Conservation (phyloP, 1,140 invertebrate species). For the Ectropis grisescens region DNA sequence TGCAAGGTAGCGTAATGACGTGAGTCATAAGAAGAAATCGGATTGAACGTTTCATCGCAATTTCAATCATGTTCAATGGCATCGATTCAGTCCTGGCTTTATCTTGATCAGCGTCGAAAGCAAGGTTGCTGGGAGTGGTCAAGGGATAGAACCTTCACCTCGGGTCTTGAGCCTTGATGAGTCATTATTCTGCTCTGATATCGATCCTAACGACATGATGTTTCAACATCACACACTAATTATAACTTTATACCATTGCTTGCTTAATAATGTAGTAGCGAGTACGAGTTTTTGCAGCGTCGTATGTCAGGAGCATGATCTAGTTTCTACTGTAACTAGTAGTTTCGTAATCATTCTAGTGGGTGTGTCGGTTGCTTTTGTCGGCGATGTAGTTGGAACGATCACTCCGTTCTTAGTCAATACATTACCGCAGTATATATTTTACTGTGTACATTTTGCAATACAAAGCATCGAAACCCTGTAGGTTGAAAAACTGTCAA, state of each 20-base stretch:
- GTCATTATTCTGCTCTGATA: constrained; percentile 44
- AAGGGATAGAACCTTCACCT: constrained; percentile 59
- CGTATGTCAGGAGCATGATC: constrained; percentile 29
- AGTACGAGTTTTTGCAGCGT: constrained; percentile 2
- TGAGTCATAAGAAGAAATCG: constrained; percentile 15
- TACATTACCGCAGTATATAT: too few relatives aligned
- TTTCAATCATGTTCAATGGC: constrained; percentile 43
- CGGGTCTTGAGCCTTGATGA: constrained; percentile 33
- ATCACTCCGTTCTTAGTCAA: too few relatives aligned
- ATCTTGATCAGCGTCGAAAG: constrained; percentile 56
- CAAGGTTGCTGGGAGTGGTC: constrained; percentile 58
- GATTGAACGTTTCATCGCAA: constrained; percentile 20
- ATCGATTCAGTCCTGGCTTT: constrained; percentile 35
- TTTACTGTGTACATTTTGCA: too few relatives aligned
- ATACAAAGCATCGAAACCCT: too few relatives aligned
- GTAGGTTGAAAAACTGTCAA: too few relatives aligned
- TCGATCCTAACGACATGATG: constrained; percentile 38
- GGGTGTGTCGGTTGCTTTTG: too few relatives aligned
- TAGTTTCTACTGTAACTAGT: constrained; percentile 18
- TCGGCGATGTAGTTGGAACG: too few relatives aligned
- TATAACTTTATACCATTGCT: constrained; percentile 32
- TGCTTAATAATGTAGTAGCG: constrained; percentile 13
- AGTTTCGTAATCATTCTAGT: too few relatives aligned
- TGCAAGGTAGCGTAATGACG: too few relatives aligned
- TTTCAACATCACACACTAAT: constrained; percentile 41